Evolutionary conservation across 2,888 invertebrate genomes (phyloP).

Genomic region (Habroteleia sp.): DNA sequence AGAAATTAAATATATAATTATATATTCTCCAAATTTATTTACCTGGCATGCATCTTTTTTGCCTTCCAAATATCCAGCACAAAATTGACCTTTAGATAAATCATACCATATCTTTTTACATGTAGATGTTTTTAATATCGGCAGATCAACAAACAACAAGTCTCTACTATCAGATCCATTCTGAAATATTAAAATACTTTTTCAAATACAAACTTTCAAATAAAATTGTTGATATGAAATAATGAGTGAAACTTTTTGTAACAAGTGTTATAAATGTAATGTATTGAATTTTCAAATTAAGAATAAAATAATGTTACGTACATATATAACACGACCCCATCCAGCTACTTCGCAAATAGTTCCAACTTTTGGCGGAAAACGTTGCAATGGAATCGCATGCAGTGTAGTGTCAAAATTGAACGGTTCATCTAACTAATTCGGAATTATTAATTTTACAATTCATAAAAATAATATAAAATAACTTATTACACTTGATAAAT

Average conservation of each 20-base stretch:
- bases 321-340: slow-evolving; percentile 45
- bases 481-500: no score
- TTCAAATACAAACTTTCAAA: no score
- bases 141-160: slow-evolving; percentile 33
- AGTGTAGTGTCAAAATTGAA: slow-evolving; percentile 10
- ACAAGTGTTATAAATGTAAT: no score
- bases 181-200: slow-evolving; percentile 14
- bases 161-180: slow-evolving; percentile 23
- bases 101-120: slow-evolving; percentile 8
- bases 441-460: no score
- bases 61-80: slow-evolving; percentile 45
- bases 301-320: no score
- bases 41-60: slow-evolving; percentile 44
- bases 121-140: not conserved
- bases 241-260: no score
- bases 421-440: slow-evolving; percentile 8
- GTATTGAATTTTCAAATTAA: no score
- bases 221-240: no score
- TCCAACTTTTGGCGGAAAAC: slow-evolving; percentile 86
- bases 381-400: not conserved
- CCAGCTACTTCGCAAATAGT: slow-evolving; percentile 36
- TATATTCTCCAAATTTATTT: not conserved
- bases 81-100: slow-evolving; percentile 19
- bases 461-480: no score
- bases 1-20: no score